Evolutionary conservation across 2,888 invertebrate species (phyloP), one percentile per base, ranked within the genome.

Genomic region (Polydrusus cervinus): DNA sequence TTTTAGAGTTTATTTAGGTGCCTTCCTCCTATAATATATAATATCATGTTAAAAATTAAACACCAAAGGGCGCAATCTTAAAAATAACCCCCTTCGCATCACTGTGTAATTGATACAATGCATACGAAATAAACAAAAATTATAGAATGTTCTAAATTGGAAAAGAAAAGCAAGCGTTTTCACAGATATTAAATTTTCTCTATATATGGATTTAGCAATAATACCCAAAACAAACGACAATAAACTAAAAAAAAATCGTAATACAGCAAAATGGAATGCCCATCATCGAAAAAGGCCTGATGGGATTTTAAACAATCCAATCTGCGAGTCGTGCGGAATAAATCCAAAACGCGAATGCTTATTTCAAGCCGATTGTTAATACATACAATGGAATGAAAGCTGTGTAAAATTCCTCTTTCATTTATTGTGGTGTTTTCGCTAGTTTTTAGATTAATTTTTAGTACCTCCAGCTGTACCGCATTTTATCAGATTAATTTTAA

Each of bases 251-350:
- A 65, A 66, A 57, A 57, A 34, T 14, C n/a, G 8, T 10, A 38
- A 57, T 16, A 16, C 34, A 8, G 8, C 57, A 30, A 57, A 57
- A 57, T 38, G 38, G 34, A 38, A 57, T 34, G 57, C 11, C 57
- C 38, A 57, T 57, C 57, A 57, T 9, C 20, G 9, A 25, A 57
- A 57, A 25, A 25, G 55, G 57, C 57, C 57, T 57, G 57, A 57
- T 57, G 57, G 57, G 57, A 57, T 57, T 57, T 57, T 38, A 57
- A 57, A 57, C 57, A 57, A 57, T 57, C 57, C 57, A 57, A 57
- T 57, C 34, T 57, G 57, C 57, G 38, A 57, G 34, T 38, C 57
- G 57, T 57, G 57, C 57, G 38, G 57, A 57, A 57, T 57, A 57
- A 57, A 57, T 38, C 57, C 57, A 9, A 57, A 57, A 57, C 13